Base-by-base conservation (phyloP, 2,888 invertebrate species). In the Agrochola lota region DNA sequence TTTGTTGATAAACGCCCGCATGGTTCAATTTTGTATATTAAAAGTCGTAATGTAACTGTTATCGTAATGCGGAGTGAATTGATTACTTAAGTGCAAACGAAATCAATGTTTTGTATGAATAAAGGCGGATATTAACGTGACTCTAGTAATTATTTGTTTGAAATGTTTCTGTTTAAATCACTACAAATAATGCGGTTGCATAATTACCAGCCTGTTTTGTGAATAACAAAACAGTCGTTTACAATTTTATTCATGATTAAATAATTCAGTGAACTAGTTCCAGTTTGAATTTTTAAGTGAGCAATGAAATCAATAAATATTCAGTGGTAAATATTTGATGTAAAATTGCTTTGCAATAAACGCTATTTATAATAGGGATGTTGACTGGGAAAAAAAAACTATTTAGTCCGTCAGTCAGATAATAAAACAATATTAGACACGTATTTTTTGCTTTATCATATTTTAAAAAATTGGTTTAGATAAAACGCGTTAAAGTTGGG, bases 1-100 rank as follows among this genome's bases (percentile, higher is more conserved):
- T 87, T 89, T 87, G 87, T 86, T 85, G 90, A 86, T 87, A 89
- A 88, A 84, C 63, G 74, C 88, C 87, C 86, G 86, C 89, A 90
- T 87, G 80, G 66, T 84, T 73, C 81, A 84, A 85, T 90, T 87
- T 81, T 71, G 69, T 82, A 77, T 87, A 86, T 88, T 83, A 80
- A 88, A 87, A 80, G 20, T 81, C 62, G 66, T 78, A 78, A 73
- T 80, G 20, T 70, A 63, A 69, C 43, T 57, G 63, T 67, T 85
- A 84, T 84, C 59, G 62, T 60, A 59, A 63, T 80, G 66, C 30
- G 23, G 71, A 71, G 69, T 60, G 17, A 79, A 82, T 78, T 81
- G 77, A 74, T 87, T 80, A 68, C 52, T 69, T 67, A 62, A 73
- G 60, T 71, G 67, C 57, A 20, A 71, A 78, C 23, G 46, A 43